Base-by-base conservation (phyloP, 2,888 invertebrate species). In the Lysandra bellargus region DNA sequence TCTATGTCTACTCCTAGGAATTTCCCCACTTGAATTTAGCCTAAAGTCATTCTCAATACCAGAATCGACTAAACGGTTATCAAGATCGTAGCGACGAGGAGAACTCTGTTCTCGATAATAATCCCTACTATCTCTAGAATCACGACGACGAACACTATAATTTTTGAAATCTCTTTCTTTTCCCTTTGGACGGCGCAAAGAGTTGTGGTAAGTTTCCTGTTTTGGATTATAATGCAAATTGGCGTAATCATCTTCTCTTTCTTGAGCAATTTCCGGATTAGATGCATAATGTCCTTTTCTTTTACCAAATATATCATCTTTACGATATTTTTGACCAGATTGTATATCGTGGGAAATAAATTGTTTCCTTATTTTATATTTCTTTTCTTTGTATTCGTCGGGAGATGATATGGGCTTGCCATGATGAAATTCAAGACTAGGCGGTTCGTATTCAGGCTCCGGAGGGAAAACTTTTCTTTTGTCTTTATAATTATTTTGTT, bases 11-110 rank as follows among this genome's bases (percentile, higher is more conserved):
- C 84, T 83, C 80, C 88, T 88, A 79, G 92, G 89, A 30, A 96
- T 88, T 80, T 96, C 96, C 30, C 95, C 95, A 83, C 95, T 96
- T 0, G 97, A 97, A 84, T 97, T 97, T 82, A 97, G 95, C 78
- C 97, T 95, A 85, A 97, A 97, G 88, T 97, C 97, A 83, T 97
- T 97, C 86, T 97, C 97, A 82, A 97, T 97, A 0, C 97, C 97
- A 0, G 97, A 97, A 90, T 97, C 97, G 2, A 96, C 96, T 78
- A 96, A 92, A 79, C 96, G 95, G 85, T 96, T 96, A 83, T 96
- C 96, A 81, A 93, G 92, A 75, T 95, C 95, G 79, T 90, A 91
- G 80, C 95, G 87, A 78, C 93, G 90, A 1, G 95, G 94, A 9
- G 94, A 92, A 82, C 88, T 88, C 79, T 93, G 90, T 79, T 92